phyloP scores from a whole-genome alignment of 2,888 invertebrate genomes.

The Loripinus fragilis region DNA sequence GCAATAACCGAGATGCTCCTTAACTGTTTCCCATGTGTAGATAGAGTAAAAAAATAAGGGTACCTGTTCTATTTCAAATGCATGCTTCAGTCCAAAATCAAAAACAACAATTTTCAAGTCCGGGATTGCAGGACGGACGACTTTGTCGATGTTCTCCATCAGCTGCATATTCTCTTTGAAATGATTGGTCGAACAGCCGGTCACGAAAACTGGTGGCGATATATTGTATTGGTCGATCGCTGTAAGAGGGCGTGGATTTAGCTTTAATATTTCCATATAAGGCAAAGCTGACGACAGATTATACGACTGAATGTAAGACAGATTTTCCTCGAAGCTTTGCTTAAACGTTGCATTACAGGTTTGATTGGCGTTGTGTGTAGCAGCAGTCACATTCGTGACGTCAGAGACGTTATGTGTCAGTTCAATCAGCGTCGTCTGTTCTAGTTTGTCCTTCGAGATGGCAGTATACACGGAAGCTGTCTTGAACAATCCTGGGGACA shows the following conservation, averaged over 20 bases:
- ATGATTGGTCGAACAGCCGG: constrained; percentile 4
- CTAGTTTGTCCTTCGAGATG: too few relatives aligned
- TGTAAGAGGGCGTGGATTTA: not conserved
- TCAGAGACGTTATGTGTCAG: not conserved
- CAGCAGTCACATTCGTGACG: not conserved
- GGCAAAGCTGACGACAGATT: not conserved
- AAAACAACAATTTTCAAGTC: not conserved
- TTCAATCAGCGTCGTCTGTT: too few relatives aligned
- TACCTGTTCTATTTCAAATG: not conserved
- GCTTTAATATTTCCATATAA: not conserved
- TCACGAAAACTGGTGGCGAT: not conserved
- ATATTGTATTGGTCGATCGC: not conserved
- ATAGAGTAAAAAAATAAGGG: too few relatives aligned
- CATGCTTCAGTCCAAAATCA: not conserved
- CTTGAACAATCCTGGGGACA: too few relatives aligned
- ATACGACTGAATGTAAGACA: not conserved
- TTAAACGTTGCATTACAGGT: not conserved
- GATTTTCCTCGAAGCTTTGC: not conserved
- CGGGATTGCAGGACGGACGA: not conserved
- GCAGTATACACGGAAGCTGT: too few relatives aligned
- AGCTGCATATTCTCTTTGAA: not conserved
- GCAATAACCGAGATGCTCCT: too few relatives aligned
- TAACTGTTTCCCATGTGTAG: too few relatives aligned
- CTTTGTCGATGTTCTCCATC: not conserved
- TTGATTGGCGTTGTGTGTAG: not conserved